phyloP scores from a whole-genome alignment of 2,888 invertebrate species.

The Synanthedon vespiformis region DNA sequence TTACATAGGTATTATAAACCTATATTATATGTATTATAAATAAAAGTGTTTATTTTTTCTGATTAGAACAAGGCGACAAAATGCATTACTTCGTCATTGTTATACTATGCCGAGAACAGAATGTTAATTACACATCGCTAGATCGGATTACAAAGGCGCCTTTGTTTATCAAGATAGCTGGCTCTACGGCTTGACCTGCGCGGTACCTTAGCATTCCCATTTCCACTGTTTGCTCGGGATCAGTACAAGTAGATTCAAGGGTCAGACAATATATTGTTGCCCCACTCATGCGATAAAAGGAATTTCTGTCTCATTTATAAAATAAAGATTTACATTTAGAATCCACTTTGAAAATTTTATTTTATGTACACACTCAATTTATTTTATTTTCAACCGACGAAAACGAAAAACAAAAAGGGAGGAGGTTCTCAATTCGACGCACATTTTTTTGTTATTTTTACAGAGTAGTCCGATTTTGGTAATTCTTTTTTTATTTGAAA shows the following conservation, averaged over 20 bases:
- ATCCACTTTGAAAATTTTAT: no score
- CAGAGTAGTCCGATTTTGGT: no score
- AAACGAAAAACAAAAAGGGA: no score
- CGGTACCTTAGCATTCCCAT: neutral
- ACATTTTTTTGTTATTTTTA: no score
- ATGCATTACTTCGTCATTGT: neutral
- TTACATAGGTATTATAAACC: no score
- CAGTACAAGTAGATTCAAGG: slow-evolving; percentile 16
- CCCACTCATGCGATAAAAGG: neutral
- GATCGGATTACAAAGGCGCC: slow-evolving; percentile 25
- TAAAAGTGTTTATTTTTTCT: no score
- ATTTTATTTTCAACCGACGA: no score
- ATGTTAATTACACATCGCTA: slow-evolving; percentile 35
- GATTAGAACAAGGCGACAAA: no score
- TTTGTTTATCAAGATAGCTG: slow-evolving; percentile 25
- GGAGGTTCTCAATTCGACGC: no score
- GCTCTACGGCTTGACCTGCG: neutral
- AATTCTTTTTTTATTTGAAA: no score
- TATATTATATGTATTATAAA: no score
- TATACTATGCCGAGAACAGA: slow-evolving; percentile 8
- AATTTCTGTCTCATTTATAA: neutral
- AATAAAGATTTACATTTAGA: neutral
- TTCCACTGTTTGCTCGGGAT: slow-evolving; percentile 23
- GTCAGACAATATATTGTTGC: slow-evolving; percentile 9
- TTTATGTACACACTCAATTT: no score